Base-by-base conservation (phyloP, 2,797 vertebrate species). In the Spinus olivaceus region DNA sequence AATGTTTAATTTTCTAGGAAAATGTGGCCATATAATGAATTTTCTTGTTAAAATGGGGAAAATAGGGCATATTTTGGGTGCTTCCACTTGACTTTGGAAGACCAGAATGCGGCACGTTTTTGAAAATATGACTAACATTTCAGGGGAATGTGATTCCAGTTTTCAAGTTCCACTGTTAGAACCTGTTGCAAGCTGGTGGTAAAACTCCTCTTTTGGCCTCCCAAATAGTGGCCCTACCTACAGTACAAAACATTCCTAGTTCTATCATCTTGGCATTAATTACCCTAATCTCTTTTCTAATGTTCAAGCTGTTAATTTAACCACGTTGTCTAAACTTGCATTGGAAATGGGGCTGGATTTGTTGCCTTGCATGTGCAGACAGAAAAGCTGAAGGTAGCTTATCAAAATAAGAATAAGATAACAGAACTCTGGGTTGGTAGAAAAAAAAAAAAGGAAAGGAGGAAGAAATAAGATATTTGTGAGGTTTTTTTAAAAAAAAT, bases 241-340 rank as follows among this genome's bases (percentile, higher is more conserved):
- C 92, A 96, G 82, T 96, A 96, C 93, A 96, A 95, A 97, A 97
- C 97, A 97, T 96, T 97, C 96, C 94, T 96, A 86, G 92, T 97
- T 97, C 96, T 97, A 96, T 97, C 96, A 97, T 97, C 97, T 97
- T 98, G 97, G 97, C 97, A 97, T 97, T 97, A 97, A 97, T 97
- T 98, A 97, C 90, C 94, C 87, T 98, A 97, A 97, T 98, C 97
- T 97, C 96, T 97, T 97, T 96, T 96, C 92, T 96, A 97, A 95
- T 95, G 97, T 97, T 97, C 97, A 97, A 96, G 96, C 92, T 97
- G 96, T 97, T 96, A 97, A 97, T 97, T 97, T 97, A 96, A 92
- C 94, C 89, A 96, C 86, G 95, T 86, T 97, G 97, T 97, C 97
- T 97, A 97, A 97, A 98, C 97, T 97, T 97, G 97, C 96, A 95